Evolutionary conservation across 2,797 vertebrate species (phyloP), one percentile per base, ranked within the genome.

Genomic region (Amphiprion clarkii): DNA sequence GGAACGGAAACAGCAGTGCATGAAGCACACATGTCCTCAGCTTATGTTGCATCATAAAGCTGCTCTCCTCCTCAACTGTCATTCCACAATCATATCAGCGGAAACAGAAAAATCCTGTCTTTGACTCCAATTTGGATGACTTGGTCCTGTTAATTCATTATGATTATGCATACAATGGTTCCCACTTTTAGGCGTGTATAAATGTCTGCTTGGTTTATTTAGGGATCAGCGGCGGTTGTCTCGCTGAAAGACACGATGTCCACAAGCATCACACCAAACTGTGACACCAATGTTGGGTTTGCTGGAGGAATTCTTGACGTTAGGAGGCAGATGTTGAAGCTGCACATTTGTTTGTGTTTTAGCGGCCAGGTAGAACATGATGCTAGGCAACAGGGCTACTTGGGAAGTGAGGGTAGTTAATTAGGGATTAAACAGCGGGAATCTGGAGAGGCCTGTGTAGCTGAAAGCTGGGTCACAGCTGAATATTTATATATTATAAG

Each of bases 131-230:
- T 79, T 62, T 60, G 55, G 71, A 58, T 17, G 64, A 60, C 58
- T 68, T 44, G 44, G 17, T 48, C 33, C 55, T 44, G 76, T 64
- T 61, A 67, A 51, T 71, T 69, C 44, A 56, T 77, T 54, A 48
- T 74, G 48, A 76, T 55, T 71, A 54, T 77, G 5, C 69, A 48
- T 42, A 68, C 48, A 75, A 25, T 53, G 52, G 72, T 75, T 59
- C 33, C 64, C 0, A 6, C 51, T 54, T 82, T 67, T 74, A 79
- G 44, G 31, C 71, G 52, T 59, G 17, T 67, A 71, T 49, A 79
- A 83, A 76, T 61, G 56, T 78, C 73, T 68, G 23, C 13, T 48
- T 65, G 76, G 74, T 79, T 83, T 78, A 83, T 83, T 84, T 81
- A 54, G 65, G 70, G 86, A 72, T 76, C 39, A 23, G 71, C 71